Evolutionary conservation across 1,140 invertebrate species (phyloP).

Genomic region (Plectrocnemia conspersa): DNA sequence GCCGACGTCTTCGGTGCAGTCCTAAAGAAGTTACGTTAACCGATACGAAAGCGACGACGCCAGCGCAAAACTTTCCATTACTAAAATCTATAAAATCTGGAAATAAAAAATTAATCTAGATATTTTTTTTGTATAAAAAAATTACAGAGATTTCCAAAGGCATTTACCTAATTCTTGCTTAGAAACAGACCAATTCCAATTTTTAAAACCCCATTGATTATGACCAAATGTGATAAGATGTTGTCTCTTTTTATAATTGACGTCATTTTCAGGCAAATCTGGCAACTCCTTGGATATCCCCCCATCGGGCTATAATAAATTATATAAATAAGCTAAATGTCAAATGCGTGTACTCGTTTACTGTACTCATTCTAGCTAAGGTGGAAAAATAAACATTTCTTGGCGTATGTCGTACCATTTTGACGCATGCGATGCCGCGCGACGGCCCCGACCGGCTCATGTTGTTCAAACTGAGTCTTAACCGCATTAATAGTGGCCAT

Average conservation of each 20-base stretch:
- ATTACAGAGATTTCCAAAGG: slow-evolving; percentile 2
- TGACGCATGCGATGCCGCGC: too few species aligned
- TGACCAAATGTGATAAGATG: slow-evolving; percentile 50
- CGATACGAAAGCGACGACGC: slow-evolving; percentile 46
- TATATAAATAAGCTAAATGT: slow-evolving; percentile 8
- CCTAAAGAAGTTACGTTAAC: slow-evolving; percentile 44
- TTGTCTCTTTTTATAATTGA: slow-evolving; percentile 38
- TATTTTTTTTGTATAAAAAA: neutral
- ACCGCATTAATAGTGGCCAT: too few species aligned
- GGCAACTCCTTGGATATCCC: slow-evolving; percentile 28
- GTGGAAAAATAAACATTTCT: neutral
- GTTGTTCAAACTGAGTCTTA: too few species aligned
- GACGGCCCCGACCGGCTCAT: too few species aligned
- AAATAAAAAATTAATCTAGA: slow-evolving; percentile 28
- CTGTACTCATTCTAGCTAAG: too few species aligned
- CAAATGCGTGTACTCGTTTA: neutral
- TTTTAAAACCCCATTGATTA: slow-evolving; percentile 49
- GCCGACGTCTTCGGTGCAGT: slow-evolving; percentile 47
- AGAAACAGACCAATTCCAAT: slow-evolving; percentile 50
- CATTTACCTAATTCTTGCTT: slow-evolving; percentile 47
- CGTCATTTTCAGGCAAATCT: slow-evolving; percentile 38
- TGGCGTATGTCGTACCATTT: neutral
- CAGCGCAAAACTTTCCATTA: slow-evolving; percentile 45
- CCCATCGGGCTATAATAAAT: slow-evolving; percentile 41
- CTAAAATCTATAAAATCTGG: slow-evolving; percentile 46